Conservation (phyloP, 2,888 invertebrate genomes). For the Drosophila setosimentum region DNA sequence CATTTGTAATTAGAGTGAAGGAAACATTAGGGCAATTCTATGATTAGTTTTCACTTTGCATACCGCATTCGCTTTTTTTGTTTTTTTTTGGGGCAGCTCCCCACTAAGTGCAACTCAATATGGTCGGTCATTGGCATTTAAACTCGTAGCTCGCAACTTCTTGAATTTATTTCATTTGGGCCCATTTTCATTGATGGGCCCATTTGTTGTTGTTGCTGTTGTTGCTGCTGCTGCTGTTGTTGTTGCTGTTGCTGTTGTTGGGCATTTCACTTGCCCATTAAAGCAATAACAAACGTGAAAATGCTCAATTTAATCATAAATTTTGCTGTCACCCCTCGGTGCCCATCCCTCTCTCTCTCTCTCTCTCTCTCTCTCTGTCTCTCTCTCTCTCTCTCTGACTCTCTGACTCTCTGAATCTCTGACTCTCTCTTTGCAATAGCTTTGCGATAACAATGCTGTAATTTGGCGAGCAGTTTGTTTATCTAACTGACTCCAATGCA, state of each 20-base stretch:
- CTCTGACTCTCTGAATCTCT: background rate
- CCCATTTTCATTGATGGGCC: conserved; percentile 50
- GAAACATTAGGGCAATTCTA: conserved; percentile 46
- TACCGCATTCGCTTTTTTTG: conserved; percentile 8
- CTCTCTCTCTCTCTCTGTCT: background rate
- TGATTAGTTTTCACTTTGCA: conserved; percentile 56
- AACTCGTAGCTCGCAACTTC: conserved; percentile 49
- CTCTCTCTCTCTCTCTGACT: background rate
- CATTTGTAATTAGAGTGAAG: conserved; percentile 16
- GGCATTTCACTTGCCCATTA: conserved; percentile 65
- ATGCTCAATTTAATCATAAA: conserved; percentile 69
- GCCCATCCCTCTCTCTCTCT: conserved; percentile 2
- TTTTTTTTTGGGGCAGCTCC: conserved; percentile 16
- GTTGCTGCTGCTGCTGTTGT: background rate
- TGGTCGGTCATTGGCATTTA: conserved; percentile 66
- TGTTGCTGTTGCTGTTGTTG: conserved; percentile 20
- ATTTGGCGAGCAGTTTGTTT: conserved; percentile 68
- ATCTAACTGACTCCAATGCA: conserved; percentile 57
- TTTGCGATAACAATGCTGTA: conserved; percentile 69
- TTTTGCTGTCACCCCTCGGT: conserved; percentile 29
- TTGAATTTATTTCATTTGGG: conserved; percentile 62
- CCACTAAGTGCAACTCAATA: conserved; percentile 47
- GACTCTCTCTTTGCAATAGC: background rate
- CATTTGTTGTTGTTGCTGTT: conserved; percentile 15
- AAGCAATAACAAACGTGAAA: conserved; percentile 57